A percentile compares a stretch with the other conserved stretches of the same genome.
These are phyloP conservation scores for Bombus polaris DNA, from an alignment of 1,140 invertebrate genomes.

Conservation along the genomic window DNA sequence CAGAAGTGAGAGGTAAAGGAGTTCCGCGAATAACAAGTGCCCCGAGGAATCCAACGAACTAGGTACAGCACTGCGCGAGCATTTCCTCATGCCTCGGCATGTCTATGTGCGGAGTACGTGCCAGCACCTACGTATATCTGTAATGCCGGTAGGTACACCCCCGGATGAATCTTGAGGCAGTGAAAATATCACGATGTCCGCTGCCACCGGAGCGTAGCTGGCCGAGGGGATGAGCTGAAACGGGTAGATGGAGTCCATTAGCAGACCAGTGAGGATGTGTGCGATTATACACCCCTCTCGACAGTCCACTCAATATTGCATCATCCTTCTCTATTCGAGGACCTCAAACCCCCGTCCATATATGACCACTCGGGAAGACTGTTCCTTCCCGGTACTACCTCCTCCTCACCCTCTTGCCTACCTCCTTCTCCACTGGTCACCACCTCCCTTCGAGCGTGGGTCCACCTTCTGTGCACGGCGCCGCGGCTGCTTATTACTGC, in stretches of 20 bases:
- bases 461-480: constrained; percentile 47
- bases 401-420: constrained; percentile 1
- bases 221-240: constrained; percentile 59
- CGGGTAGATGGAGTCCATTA: constrained; percentile 75
- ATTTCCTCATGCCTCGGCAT: constrained; percentile 55
- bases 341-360: constrained; percentile 62
- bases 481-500: constrained; percentile 76
- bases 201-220: constrained; percentile 58
- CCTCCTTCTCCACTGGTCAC: constrained; percentile 23
- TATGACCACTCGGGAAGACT: constrained; percentile 67
- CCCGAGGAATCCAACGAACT: not conserved
- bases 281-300: constrained; percentile 74
- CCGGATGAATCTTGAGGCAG: constrained; percentile 72
- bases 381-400: constrained; percentile 58
- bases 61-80: constrained; percentile 53
- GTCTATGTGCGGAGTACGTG: constrained; percentile 58
- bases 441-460: constrained; percentile 32
- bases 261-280: constrained; percentile 75
- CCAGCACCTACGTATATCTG: constrained; percentile 67
- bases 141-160: constrained; percentile 61
- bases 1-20: too few relatives aligned
- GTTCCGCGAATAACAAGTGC: too few relatives aligned
- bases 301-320: constrained; percentile 80
- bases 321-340: constrained; percentile 72
- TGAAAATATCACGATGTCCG: constrained; percentile 74